Conservation (phyloP, 2,888 invertebrate genomes). For the Eledone cirrhosa region DNA sequence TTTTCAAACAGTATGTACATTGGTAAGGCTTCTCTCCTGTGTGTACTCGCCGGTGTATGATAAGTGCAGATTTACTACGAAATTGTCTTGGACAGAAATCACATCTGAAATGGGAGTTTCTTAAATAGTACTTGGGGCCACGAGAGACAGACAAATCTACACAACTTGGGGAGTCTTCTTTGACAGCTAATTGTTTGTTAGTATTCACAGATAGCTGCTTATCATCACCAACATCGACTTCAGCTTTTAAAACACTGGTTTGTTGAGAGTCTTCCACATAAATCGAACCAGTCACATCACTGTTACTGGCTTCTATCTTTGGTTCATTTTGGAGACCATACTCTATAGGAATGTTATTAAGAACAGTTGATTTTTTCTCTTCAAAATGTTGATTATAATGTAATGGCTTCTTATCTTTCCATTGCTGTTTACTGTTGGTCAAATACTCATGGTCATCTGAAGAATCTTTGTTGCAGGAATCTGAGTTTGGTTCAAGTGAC, state of each 20-base stretch:
- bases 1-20: slow-evolving; percentile 20
- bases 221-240: neutral
- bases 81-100: slow-evolving; percentile 4
- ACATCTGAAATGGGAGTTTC: neutral
- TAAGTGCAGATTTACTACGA: slow-evolving; percentile 9
- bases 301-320: too few species aligned
- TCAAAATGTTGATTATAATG: neutral
- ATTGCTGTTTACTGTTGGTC: too few species aligned
- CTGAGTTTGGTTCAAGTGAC: neutral
- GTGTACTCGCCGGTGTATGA: neutral
- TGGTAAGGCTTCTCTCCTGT: slow-evolving; percentile 17
- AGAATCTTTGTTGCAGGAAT: neutral
- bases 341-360: neutral
- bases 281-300: neutral
- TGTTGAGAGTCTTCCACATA: neutral
- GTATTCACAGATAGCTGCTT: neutral
- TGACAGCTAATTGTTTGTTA: neutral
- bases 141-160: too few species aligned
- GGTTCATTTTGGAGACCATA: neutral
- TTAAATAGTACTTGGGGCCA: neutral
- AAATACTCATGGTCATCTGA: neutral
- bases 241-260: neutral
- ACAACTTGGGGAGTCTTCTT: neutral
- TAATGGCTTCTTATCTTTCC: neutral
- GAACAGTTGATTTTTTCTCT: neutral